A percentile compares a stretch with the other conserved stretches of the same genome.
These are phyloP conservation scores for Pseudorasbora parva DNA, from an alignment of 2,113 vertebrate species.

Conservation along the genomic window DNA sequence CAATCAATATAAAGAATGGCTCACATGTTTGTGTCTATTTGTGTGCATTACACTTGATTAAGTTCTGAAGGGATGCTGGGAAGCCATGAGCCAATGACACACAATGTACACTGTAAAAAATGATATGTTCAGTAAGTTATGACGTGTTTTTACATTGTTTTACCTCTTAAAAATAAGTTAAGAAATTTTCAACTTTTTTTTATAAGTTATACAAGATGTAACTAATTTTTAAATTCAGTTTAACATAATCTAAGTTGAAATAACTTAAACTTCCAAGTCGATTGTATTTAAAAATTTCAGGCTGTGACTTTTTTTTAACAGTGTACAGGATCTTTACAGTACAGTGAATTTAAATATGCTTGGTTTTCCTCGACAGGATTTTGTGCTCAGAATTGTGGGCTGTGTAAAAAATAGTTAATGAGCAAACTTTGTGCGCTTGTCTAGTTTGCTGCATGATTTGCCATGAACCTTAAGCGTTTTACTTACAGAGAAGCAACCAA, in stretches of 20 bases:
- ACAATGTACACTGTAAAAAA: too few species aligned
- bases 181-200: too few species aligned
- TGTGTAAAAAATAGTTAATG: slow-evolving; percentile 64
- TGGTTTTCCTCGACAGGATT: neutral
- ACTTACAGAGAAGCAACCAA: slow-evolving; percentile 58
- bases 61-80: neutral
- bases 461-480: slow-evolving; percentile 63
- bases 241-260: too few species aligned
- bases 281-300: too few species aligned
- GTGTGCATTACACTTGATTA: neutral
- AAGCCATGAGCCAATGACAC: neutral
- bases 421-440: slow-evolving; percentile 58
- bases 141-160: too few species aligned
- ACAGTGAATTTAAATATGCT: slow-evolving; percentile 1
- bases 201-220: too few species aligned
- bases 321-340: slow-evolving; percentile 2
- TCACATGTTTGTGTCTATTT: slow-evolving; percentile 8
- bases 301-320: too few species aligned
- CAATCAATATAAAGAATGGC: slow-evolving; percentile 59
- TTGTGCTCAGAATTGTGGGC: neutral
- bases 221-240: too few species aligned
- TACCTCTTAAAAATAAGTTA: too few species aligned
- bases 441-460: slow-evolving; percentile 58
- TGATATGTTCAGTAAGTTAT: too few species aligned
- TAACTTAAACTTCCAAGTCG: too few species aligned